phyloP scores from a whole-genome alignment of 2,888 invertebrate species.

The Ligdia adustata region DNA sequence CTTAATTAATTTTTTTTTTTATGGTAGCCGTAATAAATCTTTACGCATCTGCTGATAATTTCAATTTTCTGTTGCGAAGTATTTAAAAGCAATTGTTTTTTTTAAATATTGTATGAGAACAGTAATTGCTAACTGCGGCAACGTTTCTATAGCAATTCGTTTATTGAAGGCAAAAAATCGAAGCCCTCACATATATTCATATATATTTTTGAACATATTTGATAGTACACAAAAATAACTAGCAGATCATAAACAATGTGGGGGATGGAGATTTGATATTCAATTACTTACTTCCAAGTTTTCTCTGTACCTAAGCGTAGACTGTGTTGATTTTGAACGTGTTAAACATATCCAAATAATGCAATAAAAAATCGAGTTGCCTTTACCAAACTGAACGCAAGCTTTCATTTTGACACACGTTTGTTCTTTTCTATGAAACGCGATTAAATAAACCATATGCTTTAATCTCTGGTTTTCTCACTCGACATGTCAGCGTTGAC shows the following conservation, averaged over 20 bases:
- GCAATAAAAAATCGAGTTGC: too few species aligned
- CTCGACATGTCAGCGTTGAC: slow-evolving; percentile 5
- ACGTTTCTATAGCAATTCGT: background rate
- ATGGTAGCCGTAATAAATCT: slow-evolving; percentile 58
- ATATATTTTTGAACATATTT: too few species aligned
- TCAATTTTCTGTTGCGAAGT: slow-evolving; percentile 47
- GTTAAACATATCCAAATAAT: too few species aligned
- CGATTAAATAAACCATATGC: slow-evolving; percentile 6
- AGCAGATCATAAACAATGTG: too few species aligned
- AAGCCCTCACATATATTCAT: too few species aligned
- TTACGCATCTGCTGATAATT: slow-evolving; percentile 63
- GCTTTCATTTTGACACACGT: background rate
- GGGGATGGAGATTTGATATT: too few species aligned
- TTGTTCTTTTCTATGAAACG: background rate
- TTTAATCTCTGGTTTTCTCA: slow-evolving; percentile 7
- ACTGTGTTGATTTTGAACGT: too few species aligned
- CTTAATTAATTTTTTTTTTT: slow-evolving; percentile 79
- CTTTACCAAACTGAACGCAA: too few species aligned
- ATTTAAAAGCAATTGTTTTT: slow-evolving; percentile 19
- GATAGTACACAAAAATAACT: too few species aligned
- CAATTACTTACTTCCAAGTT: too few species aligned
- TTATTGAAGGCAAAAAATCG: too few species aligned
- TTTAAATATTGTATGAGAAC: background rate
- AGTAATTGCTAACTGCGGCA: background rate
- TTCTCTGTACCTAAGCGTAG: too few species aligned